A percentile compares a stretch with the other conserved stretches of the same genome.
These are phyloP conservation scores for Argyresthia goedartella DNA, from an alignment of 2,888 invertebrate genomes.

Conservation along the genomic window DNA sequence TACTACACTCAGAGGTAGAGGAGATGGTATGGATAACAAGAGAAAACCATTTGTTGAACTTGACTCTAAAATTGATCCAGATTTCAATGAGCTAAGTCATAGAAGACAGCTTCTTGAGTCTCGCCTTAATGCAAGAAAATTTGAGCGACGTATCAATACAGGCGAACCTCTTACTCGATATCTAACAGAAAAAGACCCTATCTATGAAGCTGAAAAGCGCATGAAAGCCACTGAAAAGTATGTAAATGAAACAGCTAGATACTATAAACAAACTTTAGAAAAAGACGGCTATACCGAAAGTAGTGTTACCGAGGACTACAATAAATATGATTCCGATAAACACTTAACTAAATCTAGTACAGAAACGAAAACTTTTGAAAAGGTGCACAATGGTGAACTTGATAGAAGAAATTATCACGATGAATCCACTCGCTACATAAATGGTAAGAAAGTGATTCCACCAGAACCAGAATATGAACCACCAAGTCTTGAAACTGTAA, in stretches of 20 bases:
- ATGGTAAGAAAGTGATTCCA: constrained; percentile 48
- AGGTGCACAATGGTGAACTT: constrained; percentile 42
- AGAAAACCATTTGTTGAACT: constrained; percentile 59
- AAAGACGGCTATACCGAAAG: constrained; percentile 69
- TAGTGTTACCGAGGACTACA: constrained; percentile 60
- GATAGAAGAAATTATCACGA: constrained; percentile 52
- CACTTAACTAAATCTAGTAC: constrained; percentile 55
- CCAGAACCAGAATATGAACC: constrained; percentile 73
- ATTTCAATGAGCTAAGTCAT: constrained; percentile 76
- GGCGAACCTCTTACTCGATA: constrained; percentile 54
- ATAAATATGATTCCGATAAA: constrained; percentile 59
- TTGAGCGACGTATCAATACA: constrained; percentile 40
- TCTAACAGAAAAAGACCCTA: constrained; percentile 58
- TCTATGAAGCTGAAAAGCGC: constrained; percentile 54
- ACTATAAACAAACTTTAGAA: constrained; percentile 68
- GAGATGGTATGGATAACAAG: constrained; percentile 76
- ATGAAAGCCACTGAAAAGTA: constrained; percentile 68
- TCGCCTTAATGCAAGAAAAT: constrained; percentile 75
- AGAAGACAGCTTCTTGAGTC: constrained; percentile 82
- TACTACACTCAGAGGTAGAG: constrained; percentile 65
- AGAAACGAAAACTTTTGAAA: constrained; percentile 45
- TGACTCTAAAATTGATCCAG: constrained; percentile 48
- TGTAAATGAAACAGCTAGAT: constrained; percentile 68
- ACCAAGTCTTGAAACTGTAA: constrained; percentile 75
- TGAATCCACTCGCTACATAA: constrained; percentile 31